Base-by-base conservation (phyloP, 2,797 vertebrate genomes). In the Rhinichthys osculus region DNA sequence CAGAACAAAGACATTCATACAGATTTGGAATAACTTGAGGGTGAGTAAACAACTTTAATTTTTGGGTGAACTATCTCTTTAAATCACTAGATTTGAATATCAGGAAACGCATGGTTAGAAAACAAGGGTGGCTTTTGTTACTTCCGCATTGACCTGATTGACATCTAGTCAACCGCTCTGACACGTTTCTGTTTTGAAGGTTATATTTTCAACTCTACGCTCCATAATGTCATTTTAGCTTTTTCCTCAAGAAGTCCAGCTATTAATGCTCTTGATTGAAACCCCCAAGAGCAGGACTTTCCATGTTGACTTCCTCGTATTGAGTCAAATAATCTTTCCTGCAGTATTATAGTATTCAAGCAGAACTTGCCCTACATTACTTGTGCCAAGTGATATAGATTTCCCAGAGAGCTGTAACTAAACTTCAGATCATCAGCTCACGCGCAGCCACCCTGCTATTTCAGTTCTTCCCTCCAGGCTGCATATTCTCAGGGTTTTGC, bases 381-480 rank as follows among this genome's bases (percentile, higher is more conserved):
- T 66, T 54, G 27, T 67, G 71, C 69, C 33, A 78, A 64, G 64
- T 42, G 27, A 64, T 62, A 40, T 66, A 66, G 57, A 62, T 47
- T 81, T 42, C 72, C 47, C 64, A 77, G 33, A 79, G 72, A 42
- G 50, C 74, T 57, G 30, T 66, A 52, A 72, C 71, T 84, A 57
- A 81, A 80, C 72, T 78, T 86, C 71, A 77, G 85, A 73, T 70
- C 42, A 78, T 80, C 78, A 52, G 44, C 82, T 88, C 62, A 7
- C 27, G 19, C 67, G 7, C 50, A 52, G 59, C 1, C 71, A 35
- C 64, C 14, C 17, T 71, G 52, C 69, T 76, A 54, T 85, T 85
- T 80, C 86, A 73, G 82, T 62, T 50, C 27, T 71, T 79, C 79
- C 66, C 50, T 13, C 57, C 74, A 79, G 62, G 33, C 85, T 62